Conservation (phyloP, 2,888 invertebrate genomes). For the Alloscopus bannaensis region DNA sequence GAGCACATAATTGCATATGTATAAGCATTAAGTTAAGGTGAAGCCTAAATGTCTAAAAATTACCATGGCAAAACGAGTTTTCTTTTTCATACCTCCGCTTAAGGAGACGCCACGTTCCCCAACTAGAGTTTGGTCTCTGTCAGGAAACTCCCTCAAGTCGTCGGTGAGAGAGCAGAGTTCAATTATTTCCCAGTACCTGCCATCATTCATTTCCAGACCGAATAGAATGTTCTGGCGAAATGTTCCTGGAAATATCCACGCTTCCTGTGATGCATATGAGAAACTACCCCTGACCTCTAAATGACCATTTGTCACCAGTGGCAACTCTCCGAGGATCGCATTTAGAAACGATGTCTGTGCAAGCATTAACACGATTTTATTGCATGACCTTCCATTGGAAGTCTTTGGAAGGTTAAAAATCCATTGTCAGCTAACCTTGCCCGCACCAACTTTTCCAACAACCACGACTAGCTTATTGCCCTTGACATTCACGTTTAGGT, state of each 20-base stretch:
- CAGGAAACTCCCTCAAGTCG: slow-evolving; percentile 74
- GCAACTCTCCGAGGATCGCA: slow-evolving; percentile 84
- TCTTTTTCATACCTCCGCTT: slow-evolving; percentile 42
- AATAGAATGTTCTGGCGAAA: slow-evolving; percentile 61
- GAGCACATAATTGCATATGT: too few species aligned
- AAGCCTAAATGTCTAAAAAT: too few species aligned
- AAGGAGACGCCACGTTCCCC: slow-evolving; percentile 77
- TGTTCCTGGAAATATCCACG: slow-evolving; percentile 60
- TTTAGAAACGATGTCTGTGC: slow-evolving; percentile 77
- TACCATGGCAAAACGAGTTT: too few species aligned
- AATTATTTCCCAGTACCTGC: slow-evolving; percentile 43
- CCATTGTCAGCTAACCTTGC: slow-evolving; percentile 41
- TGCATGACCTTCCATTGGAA: not conserved
- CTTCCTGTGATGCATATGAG: slow-evolving; percentile 81
- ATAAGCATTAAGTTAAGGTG: too few species aligned
- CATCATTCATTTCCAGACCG: slow-evolving; percentile 40
- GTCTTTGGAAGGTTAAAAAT: not conserved
- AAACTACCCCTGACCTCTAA: slow-evolving; percentile 80
- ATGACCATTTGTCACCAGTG: slow-evolving; percentile 80
- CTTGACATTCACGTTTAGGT: slow-evolving; percentile 18
- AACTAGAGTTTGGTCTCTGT: slow-evolving; percentile 77
- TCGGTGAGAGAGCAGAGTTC: slow-evolving; percentile 38
- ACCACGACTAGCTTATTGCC: slow-evolving; percentile 69
- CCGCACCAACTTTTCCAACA: slow-evolving; percentile 65
- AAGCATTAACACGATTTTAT: not conserved